Conservation (phyloP, 2,113 vertebrate genomes). For the Solea senegalensis region DNA sequence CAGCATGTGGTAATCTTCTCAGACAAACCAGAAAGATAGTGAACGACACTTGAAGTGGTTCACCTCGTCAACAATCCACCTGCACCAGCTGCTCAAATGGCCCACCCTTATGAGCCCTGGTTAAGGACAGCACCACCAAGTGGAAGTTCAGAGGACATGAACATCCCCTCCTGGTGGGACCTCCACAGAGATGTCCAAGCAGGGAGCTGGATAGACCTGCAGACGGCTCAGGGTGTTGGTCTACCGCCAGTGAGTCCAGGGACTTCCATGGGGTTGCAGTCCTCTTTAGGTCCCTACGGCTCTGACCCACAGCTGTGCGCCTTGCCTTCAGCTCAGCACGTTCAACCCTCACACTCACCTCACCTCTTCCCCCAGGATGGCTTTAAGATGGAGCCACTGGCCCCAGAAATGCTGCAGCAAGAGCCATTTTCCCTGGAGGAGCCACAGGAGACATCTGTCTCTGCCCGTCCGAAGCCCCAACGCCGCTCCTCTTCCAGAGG, state of each 20-base stretch:
- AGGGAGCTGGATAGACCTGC: constrained; percentile 92
- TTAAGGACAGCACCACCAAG: constrained; percentile 87
- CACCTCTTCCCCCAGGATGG: constrained; percentile 84
- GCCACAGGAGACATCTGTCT: constrained; percentile 76
- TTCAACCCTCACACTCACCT: constrained; percentile 78
- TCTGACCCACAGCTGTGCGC: constrained; percentile 88
- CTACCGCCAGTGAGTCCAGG: constrained; percentile 83
- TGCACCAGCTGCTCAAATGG: constrained; percentile 79
- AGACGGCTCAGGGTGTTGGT: constrained; percentile 77
- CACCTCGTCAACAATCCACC: constrained; percentile 33
- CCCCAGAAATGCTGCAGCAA: constrained; percentile 77
- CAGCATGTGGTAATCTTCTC: constrained; percentile 59
- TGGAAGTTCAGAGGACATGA: constrained; percentile 85
- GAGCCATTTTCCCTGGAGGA: constrained; percentile 85
- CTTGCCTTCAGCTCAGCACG: constrained; percentile 82
- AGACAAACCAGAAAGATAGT: constrained; percentile 14
- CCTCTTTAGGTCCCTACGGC: constrained; percentile 85
- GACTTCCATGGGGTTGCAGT: constrained; percentile 83
- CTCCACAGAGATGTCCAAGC: constrained; percentile 85
- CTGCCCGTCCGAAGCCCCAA: constrained; percentile 83
- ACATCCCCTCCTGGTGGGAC: constrained; percentile 92
- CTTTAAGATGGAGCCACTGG: constrained; percentile 84
- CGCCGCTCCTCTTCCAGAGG: constrained; percentile 87
- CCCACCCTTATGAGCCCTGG: constrained; percentile 94
- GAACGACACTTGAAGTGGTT: constrained; percentile 35